Evolutionary conservation across 2,797 vertebrate species (phyloP), one percentile per base, ranked within the genome.

Genomic region (Clarias fuscus): DNA sequence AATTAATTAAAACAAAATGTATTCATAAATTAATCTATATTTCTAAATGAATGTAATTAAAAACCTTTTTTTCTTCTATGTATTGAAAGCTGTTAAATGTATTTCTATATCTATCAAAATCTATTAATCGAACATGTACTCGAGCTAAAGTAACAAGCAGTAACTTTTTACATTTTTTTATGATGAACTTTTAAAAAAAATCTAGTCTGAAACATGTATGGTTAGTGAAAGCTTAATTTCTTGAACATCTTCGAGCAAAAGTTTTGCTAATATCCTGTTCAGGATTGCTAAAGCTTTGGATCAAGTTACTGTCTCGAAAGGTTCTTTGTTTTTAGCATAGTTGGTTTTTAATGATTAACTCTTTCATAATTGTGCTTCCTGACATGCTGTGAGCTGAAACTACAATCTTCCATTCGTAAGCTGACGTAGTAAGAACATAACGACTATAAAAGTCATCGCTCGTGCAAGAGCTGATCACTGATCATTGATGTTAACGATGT

Each of bases 321-420:
- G 61, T 73, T 70, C 87, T 70, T 85, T 85, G 37, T 37, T 68
- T 80, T 68, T 78, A 83, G 43, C 84, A 85, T 77, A 85, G 90
- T 68, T 87, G 37, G 37, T 37, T 61, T 89, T 37, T 37, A 70
- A 65, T 75, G 22, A 84, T 85, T 73, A 88, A 88, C 88, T 84
- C 86, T 37, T 87, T 87, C 91, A 91, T 92, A 82, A 80, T 85
- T 87, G 92, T 93, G 53, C 65, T 90, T 88, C 61, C 90, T 93
- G 90, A 91, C 89, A 91, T 85, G 84, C 86, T 83, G 88, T 91
- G 89, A 91, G 89, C 82, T 89, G 91, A 93, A 90, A 92, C 89
- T 84, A 83, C 84, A 43, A 82, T 88, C 87, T 87, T 88, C 83
- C 78, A 89, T 88, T 83, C 65, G 71, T 85, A 62, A 84, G 83